These are phyloP conservation scores for Sinodicranocentrus sp. DNA, from an alignment of 2,888 invertebrate genomes.

Conservation along the genomic window DNA sequence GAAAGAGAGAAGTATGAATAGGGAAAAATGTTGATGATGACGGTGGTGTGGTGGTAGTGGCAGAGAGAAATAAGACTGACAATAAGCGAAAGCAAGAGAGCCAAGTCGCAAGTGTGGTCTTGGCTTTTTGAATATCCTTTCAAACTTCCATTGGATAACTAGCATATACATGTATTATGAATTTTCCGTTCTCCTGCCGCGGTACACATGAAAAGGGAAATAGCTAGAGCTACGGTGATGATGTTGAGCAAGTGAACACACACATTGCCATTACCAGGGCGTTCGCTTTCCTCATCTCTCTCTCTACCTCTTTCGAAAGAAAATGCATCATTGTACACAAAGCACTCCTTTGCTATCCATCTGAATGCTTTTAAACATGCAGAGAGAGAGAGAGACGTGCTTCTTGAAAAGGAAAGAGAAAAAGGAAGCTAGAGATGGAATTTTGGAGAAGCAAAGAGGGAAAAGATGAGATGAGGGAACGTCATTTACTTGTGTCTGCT, in stretches of 20 bases:
- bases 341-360: neutral
- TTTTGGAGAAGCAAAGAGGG: neutral
- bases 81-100: constrained; percentile 54
- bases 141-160: neutral
- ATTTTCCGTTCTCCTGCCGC: constrained; percentile 41
- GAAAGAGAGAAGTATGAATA: constrained; percentile 3
- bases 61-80: constrained; percentile 47
- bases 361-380: neutral
- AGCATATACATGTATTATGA: constrained; percentile 36
- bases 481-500: constrained; percentile 51
- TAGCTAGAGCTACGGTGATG: constrained; percentile 24
- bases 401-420: constrained; percentile 16
- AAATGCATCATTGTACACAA: constrained; percentile 1
- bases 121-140: constrained; percentile 24
- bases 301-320: constrained; percentile 30
- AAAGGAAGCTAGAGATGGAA: neutral
- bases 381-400: constrained; percentile 4
- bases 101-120: constrained; percentile 44
- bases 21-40: constrained; percentile 46
- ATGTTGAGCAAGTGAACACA: constrained; percentile 22
- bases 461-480: constrained; percentile 53
- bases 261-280: constrained; percentile 39
- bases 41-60: constrained; percentile 43
- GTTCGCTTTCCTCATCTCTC: constrained; percentile 59
- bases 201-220: constrained; percentile 52